Percentiles rank a stretch among this genome's conserved stretches.
These are phyloP conservation scores for Propithecus deckenii DNA, from an alignment of 2,797 vertebrate species.

Conservation along the genomic window DNA sequence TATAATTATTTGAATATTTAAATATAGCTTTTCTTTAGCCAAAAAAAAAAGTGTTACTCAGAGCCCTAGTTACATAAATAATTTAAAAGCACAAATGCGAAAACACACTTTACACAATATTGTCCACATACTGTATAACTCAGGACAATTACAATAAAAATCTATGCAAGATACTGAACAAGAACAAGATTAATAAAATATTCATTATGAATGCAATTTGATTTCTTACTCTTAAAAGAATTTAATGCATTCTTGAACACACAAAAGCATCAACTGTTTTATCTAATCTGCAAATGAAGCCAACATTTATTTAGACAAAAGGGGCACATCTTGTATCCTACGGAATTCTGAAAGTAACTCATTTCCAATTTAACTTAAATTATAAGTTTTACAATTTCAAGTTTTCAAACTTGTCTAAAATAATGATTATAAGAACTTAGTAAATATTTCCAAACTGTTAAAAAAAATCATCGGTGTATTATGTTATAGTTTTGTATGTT, in stretches of 20 bases:
- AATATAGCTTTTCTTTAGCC: slow-evolving; percentile 82
- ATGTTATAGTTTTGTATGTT: slow-evolving; percentile 73
- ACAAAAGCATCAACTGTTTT: slow-evolving; percentile 62
- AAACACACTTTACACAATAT: slow-evolving; percentile 76
- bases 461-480: slow-evolving; percentile 73
- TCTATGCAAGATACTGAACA: slow-evolving; percentile 62
- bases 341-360: slow-evolving; percentile 75
- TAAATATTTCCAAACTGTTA: slow-evolving; percentile 47
- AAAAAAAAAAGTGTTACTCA: slow-evolving; percentile 70
- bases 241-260: slow-evolving; percentile 60
- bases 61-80: slow-evolving; percentile 71
- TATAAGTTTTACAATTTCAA: slow-evolving; percentile 70
- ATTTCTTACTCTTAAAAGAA: slow-evolving; percentile 74
- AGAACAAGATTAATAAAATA: slow-evolving; percentile 71
- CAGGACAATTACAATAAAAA: slow-evolving; percentile 77
- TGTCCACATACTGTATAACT: slow-evolving; percentile 76
- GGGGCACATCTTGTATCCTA: slow-evolving; percentile 74
- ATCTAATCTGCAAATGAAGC: slow-evolving; percentile 77
- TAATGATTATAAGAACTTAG: slow-evolving; percentile 76
- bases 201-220: slow-evolving; percentile 59
- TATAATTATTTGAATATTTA: slow-evolving; percentile 81
- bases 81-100: slow-evolving; percentile 76
- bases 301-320: slow-evolving; percentile 76
- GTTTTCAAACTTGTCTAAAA: slow-evolving; percentile 81
- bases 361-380: slow-evolving; percentile 71